Base-by-base conservation (phyloP, 2,113 vertebrate species). In the Noctilio leporinus region DNA sequence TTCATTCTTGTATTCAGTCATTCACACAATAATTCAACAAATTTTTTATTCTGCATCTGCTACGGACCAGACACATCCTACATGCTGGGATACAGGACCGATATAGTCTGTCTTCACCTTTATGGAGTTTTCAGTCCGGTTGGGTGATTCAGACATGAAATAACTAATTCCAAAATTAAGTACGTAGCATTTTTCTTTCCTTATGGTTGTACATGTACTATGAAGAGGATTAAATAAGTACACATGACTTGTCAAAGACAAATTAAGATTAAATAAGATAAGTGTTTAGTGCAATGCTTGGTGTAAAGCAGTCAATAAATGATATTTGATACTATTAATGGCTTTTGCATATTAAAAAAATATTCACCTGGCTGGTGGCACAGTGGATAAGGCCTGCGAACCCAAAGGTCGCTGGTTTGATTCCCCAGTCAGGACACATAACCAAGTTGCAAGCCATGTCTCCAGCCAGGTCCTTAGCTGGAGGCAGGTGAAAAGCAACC, bases 181-280 rank as follows among this genome's bases (percentile, higher is more conserved):
- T 78, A 76, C 75, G 86, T 93, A 35, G 38, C 72, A 57, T 11
- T 30, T 67, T 89, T 78, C 38, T 80, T 88, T 67, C 35, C 76
- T 65, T n/a, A 69, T 24, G 80, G 28, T 35, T 92, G 22, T 40
- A 94, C 84, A 47, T 65, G 10, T 86, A 35, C 53, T 72, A 77
- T 67, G 17, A 91, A 55, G 62, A 22, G 86, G 82, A 93, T 16
- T 67, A 9, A 70, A 59, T 5, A 70, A 10, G 47, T 45, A 49
- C 38, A 80, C 19, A 45, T 22, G n/a, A 83, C 51, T 89, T 82
- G 19, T 47, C 40, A 59, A 47, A 96, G 40, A 76, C 57, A 76
- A 64, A 11, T 86, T 95, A 87, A 91, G 28, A 95, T 91, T 55
- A 70, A 62, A 62, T 75, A 89, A 86, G 55, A 78, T 49, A 78